A percentile compares a stretch with the other conserved stretches of the same genome.
phyloP scores from a whole-genome alignment of 2,113 vertebrate genomes.

The Mesocricetus auratus region DNA sequence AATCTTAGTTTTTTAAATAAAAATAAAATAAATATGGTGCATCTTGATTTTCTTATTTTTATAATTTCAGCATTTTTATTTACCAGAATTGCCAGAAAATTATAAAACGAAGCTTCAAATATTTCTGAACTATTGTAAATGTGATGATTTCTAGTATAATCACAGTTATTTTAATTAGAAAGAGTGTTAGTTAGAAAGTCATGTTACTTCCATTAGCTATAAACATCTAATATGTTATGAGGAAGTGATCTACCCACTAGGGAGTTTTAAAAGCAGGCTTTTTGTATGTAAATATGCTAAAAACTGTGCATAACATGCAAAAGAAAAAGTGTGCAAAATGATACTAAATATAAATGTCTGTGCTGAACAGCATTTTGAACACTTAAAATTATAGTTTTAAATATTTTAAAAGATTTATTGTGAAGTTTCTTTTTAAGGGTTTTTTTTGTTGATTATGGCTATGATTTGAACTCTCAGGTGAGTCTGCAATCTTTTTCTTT shows the following conservation, averaged over 20 bases:
- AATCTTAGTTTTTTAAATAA: background rate
- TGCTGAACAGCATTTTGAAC: no score
- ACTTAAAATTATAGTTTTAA: background rate
- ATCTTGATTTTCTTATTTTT: background rate
- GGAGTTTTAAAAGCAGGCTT: background rate
- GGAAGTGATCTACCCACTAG: background rate
- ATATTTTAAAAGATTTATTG: background rate
- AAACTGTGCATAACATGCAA: background rate
- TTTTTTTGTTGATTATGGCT: background rate
- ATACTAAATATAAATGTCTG: background rate
- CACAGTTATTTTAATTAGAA: background rate
- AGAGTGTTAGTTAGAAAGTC: background rate
- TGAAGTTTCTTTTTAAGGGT: background rate
- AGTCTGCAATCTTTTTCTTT: constrained; percentile 12
- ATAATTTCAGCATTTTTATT: background rate
- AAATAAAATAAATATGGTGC: background rate
- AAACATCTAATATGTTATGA: background rate
- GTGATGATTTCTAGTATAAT: background rate
- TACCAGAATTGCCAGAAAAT: background rate
- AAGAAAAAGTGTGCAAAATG: background rate
- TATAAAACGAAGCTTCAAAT: background rate
- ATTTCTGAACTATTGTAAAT: background rate
- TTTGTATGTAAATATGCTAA: background rate
- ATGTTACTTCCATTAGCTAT: background rate
- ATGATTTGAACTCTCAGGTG: background rate